Evolutionary conservation across 2,888 invertebrate genomes (phyloP), one percentile per base, ranked within the genome.

Genomic region (Phorcus lineatus): DNA sequence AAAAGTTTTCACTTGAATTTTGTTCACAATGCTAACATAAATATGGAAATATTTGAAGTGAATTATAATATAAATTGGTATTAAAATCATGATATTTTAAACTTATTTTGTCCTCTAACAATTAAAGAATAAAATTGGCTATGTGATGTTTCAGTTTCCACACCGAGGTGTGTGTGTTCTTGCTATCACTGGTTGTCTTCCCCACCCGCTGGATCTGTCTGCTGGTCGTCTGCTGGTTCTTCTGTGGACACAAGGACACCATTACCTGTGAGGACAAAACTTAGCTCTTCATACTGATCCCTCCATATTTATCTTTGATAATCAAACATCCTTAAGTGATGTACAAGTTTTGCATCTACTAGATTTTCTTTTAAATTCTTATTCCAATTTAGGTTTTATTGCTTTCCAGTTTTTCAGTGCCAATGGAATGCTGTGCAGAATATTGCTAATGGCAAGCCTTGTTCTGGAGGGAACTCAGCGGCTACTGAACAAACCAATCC

Each of bases 211-310:
- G 89, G 88, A 89, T 88, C 54, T 89, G 85, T 78, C 83, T 90
- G 53, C 70, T 89, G 24, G 80, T 89, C 24, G 79, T 87, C 47
- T 90, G 89, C 82, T 91, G 91, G 91, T 89, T 91, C 77, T 90
- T 90, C 77, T 83, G 90, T 54, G 83, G 85, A 28, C 86, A 87
- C 75, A 76, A 88, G 55, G 85, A 84, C 54, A 78, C 53, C 28
- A 53, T 78, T 16, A 28, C 22, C 19, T 57, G 75, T 75, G 54
- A 79, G 74, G 11, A 47, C 47, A 9, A 9, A 11, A 36, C 2
- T 36, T 36, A 7, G 36, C 36, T 36, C 4, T 47, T 13, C 1
- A 47, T 47, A 6, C 47, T 47, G 13, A 11, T 9, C 36, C 4
- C 7, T 6, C 36, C 4, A 11, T 13, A 9, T 47, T 47, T 47